Conservation (phyloP, 1,140 invertebrate species). For the Vanessa tameamea region DNA sequence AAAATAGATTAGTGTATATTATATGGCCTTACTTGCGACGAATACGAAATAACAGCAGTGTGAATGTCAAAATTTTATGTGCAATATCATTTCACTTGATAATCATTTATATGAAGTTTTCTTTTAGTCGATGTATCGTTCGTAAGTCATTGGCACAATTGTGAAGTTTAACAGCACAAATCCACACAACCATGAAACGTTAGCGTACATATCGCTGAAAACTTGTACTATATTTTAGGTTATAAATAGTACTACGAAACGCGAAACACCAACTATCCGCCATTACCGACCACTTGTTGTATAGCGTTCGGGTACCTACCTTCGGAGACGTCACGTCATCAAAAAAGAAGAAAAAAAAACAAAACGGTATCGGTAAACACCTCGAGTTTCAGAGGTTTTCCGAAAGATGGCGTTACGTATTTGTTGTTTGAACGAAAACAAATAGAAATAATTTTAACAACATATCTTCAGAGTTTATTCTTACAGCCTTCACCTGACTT, state of each 20-base stretch:
- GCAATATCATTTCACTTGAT: constrained; percentile 79
- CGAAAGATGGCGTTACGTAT: constrained; percentile 55
- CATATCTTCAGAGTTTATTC: neutral
- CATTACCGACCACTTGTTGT: constrained; percentile 79
- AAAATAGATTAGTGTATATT: constrained; percentile 81
- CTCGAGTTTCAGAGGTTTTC: constrained; percentile 35
- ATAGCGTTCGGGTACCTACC: constrained; percentile 62
- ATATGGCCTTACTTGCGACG: constrained; percentile 80
- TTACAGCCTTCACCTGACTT: no score
- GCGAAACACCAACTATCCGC: constrained; percentile 79
- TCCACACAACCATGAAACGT: constrained; percentile 76
- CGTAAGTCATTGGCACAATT: constrained; percentile 76
- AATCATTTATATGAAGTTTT: constrained; percentile 67
- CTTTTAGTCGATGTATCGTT: constrained; percentile 67
- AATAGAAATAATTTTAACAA: neutral
- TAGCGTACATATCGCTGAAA: constrained; percentile 81
- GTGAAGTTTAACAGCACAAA: constrained; percentile 77
- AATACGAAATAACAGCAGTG: constrained; percentile 79
- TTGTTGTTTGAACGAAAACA: neutral
- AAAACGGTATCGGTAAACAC: constrained; percentile 50
- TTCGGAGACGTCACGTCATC: constrained; percentile 74
- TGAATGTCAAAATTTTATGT: constrained; percentile 81
- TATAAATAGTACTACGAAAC: constrained; percentile 81
- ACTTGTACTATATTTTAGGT: constrained; percentile 81
- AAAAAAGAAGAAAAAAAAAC: constrained; percentile 66